A percentile compares a stretch with the other conserved stretches of the same genome.
phyloP scores from a whole-genome alignment of 2,797 vertebrate genomes.

The Ceryle rudis region DNA sequence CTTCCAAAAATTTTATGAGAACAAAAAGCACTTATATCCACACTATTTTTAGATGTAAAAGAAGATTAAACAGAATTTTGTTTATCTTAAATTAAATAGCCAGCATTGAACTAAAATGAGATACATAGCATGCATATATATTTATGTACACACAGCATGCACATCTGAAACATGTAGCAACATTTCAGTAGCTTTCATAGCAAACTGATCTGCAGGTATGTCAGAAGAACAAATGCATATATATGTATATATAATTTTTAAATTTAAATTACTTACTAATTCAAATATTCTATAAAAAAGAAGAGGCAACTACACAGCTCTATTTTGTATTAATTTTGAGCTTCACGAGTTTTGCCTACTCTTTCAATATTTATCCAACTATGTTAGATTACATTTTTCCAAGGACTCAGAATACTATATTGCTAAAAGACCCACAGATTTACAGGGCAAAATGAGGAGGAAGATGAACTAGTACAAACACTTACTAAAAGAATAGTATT shows the following conservation, averaged over 20 bases:
- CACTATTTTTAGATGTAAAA: conserved; percentile 52
- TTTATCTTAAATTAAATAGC: conserved; percentile 31
- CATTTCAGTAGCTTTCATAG: neutral
- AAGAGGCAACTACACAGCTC: neutral
- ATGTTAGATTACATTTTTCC: neutral
- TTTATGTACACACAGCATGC: neutral
- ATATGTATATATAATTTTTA: neutral
- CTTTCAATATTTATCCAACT: neutral
- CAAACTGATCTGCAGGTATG: neutral
- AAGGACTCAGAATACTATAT: neutral
- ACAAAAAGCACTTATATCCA: neutral
- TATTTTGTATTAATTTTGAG: neutral
- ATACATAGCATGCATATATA: neutral
- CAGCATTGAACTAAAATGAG: neutral
- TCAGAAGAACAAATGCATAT: neutral
- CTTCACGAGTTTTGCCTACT: neutral
- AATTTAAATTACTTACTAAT: neutral
- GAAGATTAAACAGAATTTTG: neutral
- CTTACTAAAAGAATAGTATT: neutral
- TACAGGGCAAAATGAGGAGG: neutral
- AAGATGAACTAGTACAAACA: neutral
- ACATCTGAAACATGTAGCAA: neutral
- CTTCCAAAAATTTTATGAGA: conserved; percentile 41
- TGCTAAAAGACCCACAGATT: neutral
- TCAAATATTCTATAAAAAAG: neutral